Percentiles rank a stretch among this genome's conserved stretches.
These are phyloP conservation scores for Tachysurus vachellii DNA, from an alignment of 2,113 vertebrate species.

Conservation along the genomic window DNA sequence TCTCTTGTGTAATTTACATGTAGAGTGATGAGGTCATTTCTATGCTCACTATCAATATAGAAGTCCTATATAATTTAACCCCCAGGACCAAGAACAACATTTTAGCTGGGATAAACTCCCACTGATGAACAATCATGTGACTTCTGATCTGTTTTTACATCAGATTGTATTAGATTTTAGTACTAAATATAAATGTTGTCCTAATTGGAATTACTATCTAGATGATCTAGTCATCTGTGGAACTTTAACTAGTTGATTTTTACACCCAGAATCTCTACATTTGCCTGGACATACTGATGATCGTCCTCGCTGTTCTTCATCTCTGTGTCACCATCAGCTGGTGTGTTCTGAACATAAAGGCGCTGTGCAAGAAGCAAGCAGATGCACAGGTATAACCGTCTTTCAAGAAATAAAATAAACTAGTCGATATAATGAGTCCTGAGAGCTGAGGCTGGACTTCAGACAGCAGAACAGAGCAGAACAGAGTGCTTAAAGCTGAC, in stretches of 20 bases:
- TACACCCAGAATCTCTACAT: conserved; percentile 31
- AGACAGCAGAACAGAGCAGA: too few relatives aligned
- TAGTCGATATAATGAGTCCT: neutral
- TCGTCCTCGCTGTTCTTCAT: conserved; percentile 58
- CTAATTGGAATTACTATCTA: neutral
- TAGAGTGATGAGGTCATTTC: neutral
- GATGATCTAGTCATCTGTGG: neutral
- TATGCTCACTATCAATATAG: neutral
- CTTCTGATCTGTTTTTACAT: neutral
- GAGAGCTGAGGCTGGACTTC: neutral
- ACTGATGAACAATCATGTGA: neutral
- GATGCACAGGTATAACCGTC: conserved; percentile 8
- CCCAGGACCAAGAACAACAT: neutral
- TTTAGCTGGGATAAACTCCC: neutral
- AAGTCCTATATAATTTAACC: neutral
- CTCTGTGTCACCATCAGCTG: conserved; percentile 62
- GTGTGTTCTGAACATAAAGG: conserved; percentile 59
- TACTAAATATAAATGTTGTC: neutral
- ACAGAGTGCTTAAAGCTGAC: neutral
- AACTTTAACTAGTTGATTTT: neutral
- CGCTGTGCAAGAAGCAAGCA: conserved; percentile 44
- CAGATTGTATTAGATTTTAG: neutral
- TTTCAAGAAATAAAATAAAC: neutral
- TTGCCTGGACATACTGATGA: conserved; percentile 54
- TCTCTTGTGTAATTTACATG: neutral